These are phyloP conservation scores for Andricus quercusramuli DNA, from an alignment of 2,888 invertebrate species.

Conservation along the genomic window DNA sequence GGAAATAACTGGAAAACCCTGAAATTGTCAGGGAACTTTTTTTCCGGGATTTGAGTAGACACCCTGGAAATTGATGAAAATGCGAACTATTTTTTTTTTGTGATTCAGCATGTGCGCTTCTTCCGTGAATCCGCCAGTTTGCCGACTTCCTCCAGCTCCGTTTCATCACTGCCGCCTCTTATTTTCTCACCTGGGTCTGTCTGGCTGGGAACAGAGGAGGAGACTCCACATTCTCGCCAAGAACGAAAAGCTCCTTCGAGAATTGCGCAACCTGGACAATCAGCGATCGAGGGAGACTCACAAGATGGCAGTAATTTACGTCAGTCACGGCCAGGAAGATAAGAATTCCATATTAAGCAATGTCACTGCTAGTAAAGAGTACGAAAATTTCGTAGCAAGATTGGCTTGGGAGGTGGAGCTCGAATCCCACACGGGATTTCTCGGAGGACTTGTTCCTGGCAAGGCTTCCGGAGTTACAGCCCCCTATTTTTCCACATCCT, in stretches of 20 bases:
- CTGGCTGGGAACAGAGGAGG: conserved; percentile 92
- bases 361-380: conserved; percentile 93
- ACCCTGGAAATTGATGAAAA: neutral
- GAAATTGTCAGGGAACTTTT: too few species aligned
- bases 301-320: conserved; percentile 98
- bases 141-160: conserved; percentile 81
- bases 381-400: conserved; percentile 90
- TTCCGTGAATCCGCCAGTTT: conserved; percentile 79
- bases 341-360: conserved; percentile 96
- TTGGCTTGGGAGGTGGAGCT: conserved; percentile 92
- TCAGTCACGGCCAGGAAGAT: conserved; percentile 98
- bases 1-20: too few species aligned
- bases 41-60: too few species aligned
- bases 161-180: conserved; percentile 93
- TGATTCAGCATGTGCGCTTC: conserved; percentile 79
- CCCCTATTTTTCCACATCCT: conserved; percentile 96
- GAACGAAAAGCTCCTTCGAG: conserved; percentile 92
- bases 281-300: conserved; percentile 96
- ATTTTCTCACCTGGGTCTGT: conserved; percentile 94
- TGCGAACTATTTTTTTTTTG: conserved; percentile 17
- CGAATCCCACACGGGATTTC: conserved; percentile 96
- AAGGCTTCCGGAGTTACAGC: conserved; percentile 95
- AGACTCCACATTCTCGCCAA: conserved; percentile 92
- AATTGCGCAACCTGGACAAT: conserved; percentile 94
- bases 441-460: conserved; percentile 95